phyloP scores from a whole-genome alignment of 1,140 invertebrate genomes.

The Leguminivora glycinivorella region DNA sequence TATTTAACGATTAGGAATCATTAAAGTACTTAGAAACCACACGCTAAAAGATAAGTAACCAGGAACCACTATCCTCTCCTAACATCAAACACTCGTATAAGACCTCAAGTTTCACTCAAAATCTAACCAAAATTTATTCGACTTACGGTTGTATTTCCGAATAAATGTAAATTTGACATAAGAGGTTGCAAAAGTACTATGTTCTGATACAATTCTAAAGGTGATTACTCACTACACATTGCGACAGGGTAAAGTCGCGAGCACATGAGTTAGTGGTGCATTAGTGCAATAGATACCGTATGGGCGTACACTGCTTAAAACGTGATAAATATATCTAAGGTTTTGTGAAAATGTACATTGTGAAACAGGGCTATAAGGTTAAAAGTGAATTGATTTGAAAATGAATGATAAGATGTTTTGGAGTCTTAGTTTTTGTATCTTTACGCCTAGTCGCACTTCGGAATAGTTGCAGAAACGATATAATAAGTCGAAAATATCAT shows the following conservation, averaged over 20 bases:
- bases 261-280: constrained; percentile 68
- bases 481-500: constrained; percentile 17
- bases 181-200: not conserved
- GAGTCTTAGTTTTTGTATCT: not conserved
- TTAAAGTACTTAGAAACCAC: not conserved
- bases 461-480: constrained; percentile 12
- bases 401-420: not conserved
- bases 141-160: not conserved
- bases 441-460: constrained; percentile 11
- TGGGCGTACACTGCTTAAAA: constrained; percentile 46
- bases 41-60: constrained; percentile 4
- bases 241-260: constrained; percentile 60
- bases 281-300: constrained; percentile 65
- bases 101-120: not conserved
- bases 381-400: not conserved
- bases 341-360: not conserved
- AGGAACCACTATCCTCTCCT: not conserved
- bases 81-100: not conserved
- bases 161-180: not conserved
- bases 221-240: constrained; percentile 37
- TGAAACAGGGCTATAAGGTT: not conserved
- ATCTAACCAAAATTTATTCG: not conserved
- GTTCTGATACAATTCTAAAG: constrained; percentile 7
- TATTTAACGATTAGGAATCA: not conserved
- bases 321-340: not conserved